Evolutionary conservation across 1,140 invertebrate genomes (phyloP).

Genomic region (Drosophila eugracilis): DNA sequence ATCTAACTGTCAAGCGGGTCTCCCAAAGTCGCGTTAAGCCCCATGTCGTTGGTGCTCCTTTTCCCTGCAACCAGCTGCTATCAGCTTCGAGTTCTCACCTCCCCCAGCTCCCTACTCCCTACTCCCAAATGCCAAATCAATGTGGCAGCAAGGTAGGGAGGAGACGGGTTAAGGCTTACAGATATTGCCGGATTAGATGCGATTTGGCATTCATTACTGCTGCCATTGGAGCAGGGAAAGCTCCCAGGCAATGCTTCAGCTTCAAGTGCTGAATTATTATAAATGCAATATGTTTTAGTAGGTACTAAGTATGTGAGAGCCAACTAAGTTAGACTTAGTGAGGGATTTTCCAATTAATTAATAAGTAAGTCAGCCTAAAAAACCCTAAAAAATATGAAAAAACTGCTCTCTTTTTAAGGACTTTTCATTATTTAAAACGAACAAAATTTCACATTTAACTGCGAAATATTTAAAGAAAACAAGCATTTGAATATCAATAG

Average conservation of each 20-base stretch:
- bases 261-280: background rate
- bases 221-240: slow-evolving; percentile 7
- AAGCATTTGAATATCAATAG: background rate
- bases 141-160: slow-evolving; percentile 2
- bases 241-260: background rate
- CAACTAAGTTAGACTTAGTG: too few relatives aligned
- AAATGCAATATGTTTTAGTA: background rate
- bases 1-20: slow-evolving; percentile 46
- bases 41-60: background rate
- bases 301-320: background rate
- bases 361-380: too few relatives aligned
- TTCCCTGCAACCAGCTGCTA: too few relatives aligned
- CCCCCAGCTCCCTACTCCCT: too few relatives aligned
- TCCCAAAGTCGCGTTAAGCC: slow-evolving; percentile 32
- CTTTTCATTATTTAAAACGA: too few relatives aligned
- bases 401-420: too few relatives aligned
- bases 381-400: too few relatives aligned
- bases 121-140: slow-evolving; percentile 35
- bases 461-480: background rate
- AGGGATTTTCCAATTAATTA: too few relatives aligned
- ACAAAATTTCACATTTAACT: too few relatives aligned
- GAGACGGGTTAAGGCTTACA: slow-evolving; percentile 17
- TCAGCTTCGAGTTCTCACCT: too few relatives aligned
- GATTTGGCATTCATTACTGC: slow-evolving; percentile 16
- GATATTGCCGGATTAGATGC: slow-evolving; percentile 26